Percentiles rank a stretch among this genome's conserved stretches.
phyloP scores from a whole-genome alignment of 2,113 vertebrate species.

The Phasianus colchicus region DNA sequence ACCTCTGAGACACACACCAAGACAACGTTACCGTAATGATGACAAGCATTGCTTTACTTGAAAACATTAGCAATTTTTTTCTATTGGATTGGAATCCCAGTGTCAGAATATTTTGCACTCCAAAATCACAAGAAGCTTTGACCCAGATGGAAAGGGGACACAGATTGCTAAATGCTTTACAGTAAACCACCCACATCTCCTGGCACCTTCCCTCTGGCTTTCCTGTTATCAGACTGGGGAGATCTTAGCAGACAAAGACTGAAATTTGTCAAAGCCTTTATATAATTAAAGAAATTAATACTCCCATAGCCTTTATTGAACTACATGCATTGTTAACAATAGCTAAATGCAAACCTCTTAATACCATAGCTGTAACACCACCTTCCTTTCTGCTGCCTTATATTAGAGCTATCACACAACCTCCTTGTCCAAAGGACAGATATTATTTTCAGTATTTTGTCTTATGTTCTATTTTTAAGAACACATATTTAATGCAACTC shows the following conservation, averaged over 20 bases:
- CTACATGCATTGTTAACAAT: neutral
- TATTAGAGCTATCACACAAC: neutral
- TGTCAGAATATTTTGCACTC: neutral
- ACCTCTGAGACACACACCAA: slow-evolving; percentile 32
- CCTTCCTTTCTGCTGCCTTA: neutral
- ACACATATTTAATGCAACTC: neutral
- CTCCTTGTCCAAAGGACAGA: neutral
- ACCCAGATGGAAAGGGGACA: neutral
- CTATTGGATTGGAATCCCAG: neutral
- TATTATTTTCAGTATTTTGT: neutral
- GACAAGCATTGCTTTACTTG: slow-evolving; percentile 31
- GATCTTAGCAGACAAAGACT: neutral
- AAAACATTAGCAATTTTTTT: slow-evolving; percentile 47
- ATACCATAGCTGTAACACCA: neutral
- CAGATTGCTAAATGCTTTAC: neutral
- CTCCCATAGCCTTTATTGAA: neutral
- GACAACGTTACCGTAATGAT: slow-evolving; percentile 52
- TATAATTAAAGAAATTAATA: neutral
- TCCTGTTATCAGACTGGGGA: neutral
- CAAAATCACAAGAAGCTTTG: slow-evolving; percentile 5
- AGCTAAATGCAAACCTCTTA: neutral
- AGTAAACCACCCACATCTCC: neutral
- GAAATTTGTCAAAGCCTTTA: neutral
- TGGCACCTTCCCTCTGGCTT: neutral
- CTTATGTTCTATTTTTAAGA: neutral